Evolutionary conservation across 2,888 invertebrate species (phyloP), one percentile per base, ranked within the genome.

Genomic region (Chydorus sphaericus): DNA sequence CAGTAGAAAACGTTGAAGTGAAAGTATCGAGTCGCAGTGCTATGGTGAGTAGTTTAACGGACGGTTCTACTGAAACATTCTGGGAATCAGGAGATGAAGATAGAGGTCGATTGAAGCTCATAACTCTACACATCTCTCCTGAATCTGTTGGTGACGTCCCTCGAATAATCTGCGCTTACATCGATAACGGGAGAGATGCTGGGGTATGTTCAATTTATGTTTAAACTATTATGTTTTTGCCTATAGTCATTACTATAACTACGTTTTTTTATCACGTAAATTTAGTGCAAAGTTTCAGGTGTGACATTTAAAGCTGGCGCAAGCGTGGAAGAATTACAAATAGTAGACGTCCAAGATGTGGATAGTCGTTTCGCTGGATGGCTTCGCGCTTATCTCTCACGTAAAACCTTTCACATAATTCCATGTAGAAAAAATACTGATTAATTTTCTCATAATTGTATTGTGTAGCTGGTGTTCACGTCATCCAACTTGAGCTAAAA

Each of bases 41-140:
- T 7, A 92, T 97, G 90, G 82, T 90, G 4, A 86, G 84, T 2
- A 91, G 92, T 61, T 75, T 97, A 16, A 86, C 84, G 0, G 97
- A 97, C 68, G 86, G 85, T 64, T 91, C 91, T 5, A 93, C 94
- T 0, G 97, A 97, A 69, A 97, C 97, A 0, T 97, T 97, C 72
- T 97, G 97, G 97, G 97, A 97, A 72, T 93, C 93, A 36, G 94
- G 93, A 0, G 96, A 96, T 65, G 96, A 96, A 66, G 96, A 97
- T 71, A 68, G 75, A 60, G 48, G 48, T 23, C 54, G 48, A 48
- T 28, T 49, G 18, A 56, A 56, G 20, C 38, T 48, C 11, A 54
- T 57, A n/a, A 54, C 54, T 6, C 16, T 55, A 14, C 38, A 53
- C 14, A n/a, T 55, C 18, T 49, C 30, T 26, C 23, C 28, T 14